These are phyloP conservation scores for Dendrolimus houi DNA, from an alignment of 2,888 invertebrate species.

Conservation along the genomic window DNA sequence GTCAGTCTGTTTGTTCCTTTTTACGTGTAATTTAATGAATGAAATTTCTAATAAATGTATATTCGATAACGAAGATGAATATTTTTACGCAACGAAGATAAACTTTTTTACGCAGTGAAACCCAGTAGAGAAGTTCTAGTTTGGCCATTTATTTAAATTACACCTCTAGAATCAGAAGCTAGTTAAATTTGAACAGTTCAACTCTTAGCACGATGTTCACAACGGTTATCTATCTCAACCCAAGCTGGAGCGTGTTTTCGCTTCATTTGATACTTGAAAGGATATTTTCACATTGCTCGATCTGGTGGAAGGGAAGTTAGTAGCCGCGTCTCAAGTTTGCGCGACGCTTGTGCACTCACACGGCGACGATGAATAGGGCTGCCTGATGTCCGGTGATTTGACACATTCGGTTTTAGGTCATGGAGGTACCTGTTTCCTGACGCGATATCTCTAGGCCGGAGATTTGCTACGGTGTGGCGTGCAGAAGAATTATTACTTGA, in stretches of 20 bases:
- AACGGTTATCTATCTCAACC: constrained; percentile 1
- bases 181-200: not conserved
- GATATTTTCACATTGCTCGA: constrained; percentile 12
- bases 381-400: not conserved
- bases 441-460: not conserved
- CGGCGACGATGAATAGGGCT: not conserved
- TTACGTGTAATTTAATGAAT: too few relatives aligned
- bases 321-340: constrained; percentile 19
- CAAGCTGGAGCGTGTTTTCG: constrained; percentile 10
- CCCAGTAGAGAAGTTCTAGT: too few relatives aligned
- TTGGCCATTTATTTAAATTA: not conserved
- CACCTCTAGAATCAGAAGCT: not conserved
- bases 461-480: too few relatives aligned
- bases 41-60: too few relatives aligned
- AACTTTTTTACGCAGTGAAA: too few relatives aligned
- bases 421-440: not conserved
- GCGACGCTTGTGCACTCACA: constrained; percentile 25
- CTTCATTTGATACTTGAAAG: constrained; percentile 15
- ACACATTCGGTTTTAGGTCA: not conserved
- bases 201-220: not conserved
- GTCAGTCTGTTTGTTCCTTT: too few relatives aligned
- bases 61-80: too few relatives aligned
- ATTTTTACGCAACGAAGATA: too few relatives aligned
- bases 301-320: constrained; percentile 17
- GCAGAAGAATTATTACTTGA: too few relatives aligned